Evolutionary conservation across 30 jellyfish, hydroid and myxozoan species (phyloP).

Genomic region (Aurelia sp.): DNA sequence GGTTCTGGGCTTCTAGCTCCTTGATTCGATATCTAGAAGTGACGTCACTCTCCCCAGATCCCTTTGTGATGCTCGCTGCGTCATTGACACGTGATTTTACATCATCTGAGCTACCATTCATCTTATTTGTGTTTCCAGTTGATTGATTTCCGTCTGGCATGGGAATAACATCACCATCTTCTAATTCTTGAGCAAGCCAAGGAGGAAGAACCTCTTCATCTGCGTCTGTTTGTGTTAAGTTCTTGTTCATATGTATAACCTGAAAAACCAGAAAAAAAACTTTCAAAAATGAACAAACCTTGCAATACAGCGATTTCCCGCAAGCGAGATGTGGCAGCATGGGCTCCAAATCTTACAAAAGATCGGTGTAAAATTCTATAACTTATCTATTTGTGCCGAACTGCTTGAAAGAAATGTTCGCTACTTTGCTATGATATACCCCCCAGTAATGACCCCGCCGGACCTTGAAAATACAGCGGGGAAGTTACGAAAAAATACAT

Average conservation of each 20-base stretch:
- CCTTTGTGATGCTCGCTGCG: background rate
- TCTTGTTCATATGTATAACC: conserved; percentile 8
- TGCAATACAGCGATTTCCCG: too few species aligned
- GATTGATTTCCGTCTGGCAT: conserved; percentile 37
- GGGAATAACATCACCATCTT: conserved; percentile 76
- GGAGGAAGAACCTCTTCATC: conserved; percentile 61
- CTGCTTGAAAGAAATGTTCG: too few species aligned
- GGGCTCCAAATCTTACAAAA: too few species aligned
- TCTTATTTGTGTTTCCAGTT: background rate
- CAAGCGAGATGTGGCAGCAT: too few species aligned
- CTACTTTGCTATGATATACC: too few species aligned
- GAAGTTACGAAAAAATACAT: too few species aligned
- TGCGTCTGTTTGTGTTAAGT: background rate
- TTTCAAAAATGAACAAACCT: too few species aligned
- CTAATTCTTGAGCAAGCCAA: conserved; percentile 84
- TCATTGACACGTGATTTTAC: conserved; percentile 6
- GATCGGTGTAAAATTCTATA: too few species aligned
- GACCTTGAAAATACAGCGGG: too few species aligned
- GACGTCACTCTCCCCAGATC: background rate
- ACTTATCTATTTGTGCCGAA: too few species aligned
- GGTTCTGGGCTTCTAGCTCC: conserved; percentile 64
- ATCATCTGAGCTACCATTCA: conserved; percentile 1
- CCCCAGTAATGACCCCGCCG: too few species aligned
- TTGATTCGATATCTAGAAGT: conserved; percentile 27
- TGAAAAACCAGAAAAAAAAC: background rate